Percentiles rank a stretch among this genome's conserved stretches.
Evolutionary conservation across 2,797 vertebrate genomes (phyloP).

Genomic region (Halcyon leucocephala): DNA sequence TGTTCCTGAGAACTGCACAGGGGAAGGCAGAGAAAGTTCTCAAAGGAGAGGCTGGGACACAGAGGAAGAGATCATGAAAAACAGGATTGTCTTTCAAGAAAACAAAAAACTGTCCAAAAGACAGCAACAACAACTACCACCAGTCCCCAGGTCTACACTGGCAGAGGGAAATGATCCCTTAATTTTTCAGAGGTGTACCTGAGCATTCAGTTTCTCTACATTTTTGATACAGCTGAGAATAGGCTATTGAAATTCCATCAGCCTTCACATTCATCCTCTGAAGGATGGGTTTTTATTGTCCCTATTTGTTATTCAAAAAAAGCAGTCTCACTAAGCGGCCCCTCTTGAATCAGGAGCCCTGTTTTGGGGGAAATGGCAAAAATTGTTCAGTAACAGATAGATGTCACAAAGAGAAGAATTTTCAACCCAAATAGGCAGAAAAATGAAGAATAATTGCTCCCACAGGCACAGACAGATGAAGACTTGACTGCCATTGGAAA

Average conservation of each 20-base stretch:
- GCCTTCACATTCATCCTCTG: not conserved
- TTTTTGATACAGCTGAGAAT: not conserved
- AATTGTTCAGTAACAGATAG: not conserved
- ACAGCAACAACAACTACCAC: not conserved
- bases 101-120: not conserved
- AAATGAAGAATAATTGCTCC: not conserved
- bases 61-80: not conserved
- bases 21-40: not conserved
- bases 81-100: not conserved
- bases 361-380: not conserved
- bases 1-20: not conserved
- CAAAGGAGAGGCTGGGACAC: fast-evolving
- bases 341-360: not conserved
- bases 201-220: not conserved
- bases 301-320: not conserved
- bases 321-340: not conserved
- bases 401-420: not conserved
- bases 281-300: not conserved
- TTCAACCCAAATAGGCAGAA: not conserved
- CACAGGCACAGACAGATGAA: not conserved
- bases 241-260: not conserved
- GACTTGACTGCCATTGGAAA: not conserved
- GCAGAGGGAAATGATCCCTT: not conserved
- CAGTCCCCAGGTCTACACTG: not conserved
- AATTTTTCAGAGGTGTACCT: not conserved